Base-by-base conservation (phyloP, 92 coral and sea anemone genomes). In the Bergia puertoricense region DNA sequence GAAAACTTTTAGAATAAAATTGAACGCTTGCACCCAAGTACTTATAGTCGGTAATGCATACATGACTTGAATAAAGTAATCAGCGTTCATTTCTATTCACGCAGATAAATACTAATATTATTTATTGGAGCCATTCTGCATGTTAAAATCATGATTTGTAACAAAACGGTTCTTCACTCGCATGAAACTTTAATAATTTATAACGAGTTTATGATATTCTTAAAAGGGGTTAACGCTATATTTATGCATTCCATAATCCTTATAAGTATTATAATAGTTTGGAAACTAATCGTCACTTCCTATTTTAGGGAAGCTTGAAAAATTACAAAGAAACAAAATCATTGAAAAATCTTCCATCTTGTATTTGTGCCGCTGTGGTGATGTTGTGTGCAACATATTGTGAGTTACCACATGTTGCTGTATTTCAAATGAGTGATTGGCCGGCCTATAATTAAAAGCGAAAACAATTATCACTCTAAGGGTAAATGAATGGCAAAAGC, bases 381-480 rank as follows among this genome's bases (percentile, higher is more conserved):
- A 11, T 43, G 9, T 41, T 10, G 18, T 14, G 10, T 36, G 22
- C 39, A 30, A 51, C 71, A 37, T 39, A 54, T 4, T 38, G 72
- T 18, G 72, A 56, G 30, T 80, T 80, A 13, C n/a, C 85, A 7
- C 50, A 54, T 69, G 48, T 71, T 84, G 48, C 41, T 45, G 62
- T 71, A 46, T 6, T 80, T 39, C 41, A 10, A 46, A 41, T 2
- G 37, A 18, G 78, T 48, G 79, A 84, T 84, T 84, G 87, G 87
- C 8, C 42, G 16, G 40, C 62, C n/a, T 1, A 50, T 69, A 84
- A 84, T 45, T 82, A 13, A 44, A 72, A 71, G 10, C 16, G 42
- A 82, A 71, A 84, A 84, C 79, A 84, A 43, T 84, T 46, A 44
- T 48, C 68, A 84, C 45, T 45, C 66, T 48, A 46, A 48, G 42